Base-by-base conservation (phyloP, 2,888 invertebrate species). In the Mechanitis mazaeus region DNA sequence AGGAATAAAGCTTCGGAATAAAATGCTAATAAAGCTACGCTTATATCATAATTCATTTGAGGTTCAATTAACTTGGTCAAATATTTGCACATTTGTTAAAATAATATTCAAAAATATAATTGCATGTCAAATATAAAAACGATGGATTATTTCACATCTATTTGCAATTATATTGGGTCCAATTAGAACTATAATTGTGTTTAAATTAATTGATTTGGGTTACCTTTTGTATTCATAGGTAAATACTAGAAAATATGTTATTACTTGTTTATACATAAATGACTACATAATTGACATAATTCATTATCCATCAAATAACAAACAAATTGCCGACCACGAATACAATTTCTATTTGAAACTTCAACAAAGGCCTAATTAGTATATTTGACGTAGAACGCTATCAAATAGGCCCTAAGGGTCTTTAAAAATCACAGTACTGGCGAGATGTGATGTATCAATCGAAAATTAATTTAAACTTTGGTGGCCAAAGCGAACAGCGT, bases 381-480 rank as follows among this genome's bases (percentile, higher is more conserved):
- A 60, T 62, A 67, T 68, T 70, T 64, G 59, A 68, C 63, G 60
- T 58, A 55, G 60, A 65, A 60, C 58, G 63, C 73, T 75, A 72
- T 72, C 72, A 72, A 77, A 78, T 75, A 72, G 74, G 70, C 72
- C 71, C 73, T 72, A 69, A 70, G 77, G 76, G 78, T 75, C 75
- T 79, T 84, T 81, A 78, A 80, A 84, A 85, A 85, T 83, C 81
- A 80, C 76, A 77, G 75, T 76, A 77, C 77, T 74, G 79, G 76
- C 76, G 76, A 77, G 81, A 81, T 80, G 75, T 80, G 80, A 83
- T 84, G 80, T 86, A 84, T 85, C 87, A 86, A 87, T 85, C 79
- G 79, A 78, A 82, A 87, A 87, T 87, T 87, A 85, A 88, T 88
- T 88, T 86, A 87, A 88, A 87, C 84, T 87, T 87, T 82, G 79